Percentiles rank a stretch among this genome's conserved stretches.
Conservation (phyloP, 2,113 vertebrate species). For the Salvelinus sp. region DNA sequence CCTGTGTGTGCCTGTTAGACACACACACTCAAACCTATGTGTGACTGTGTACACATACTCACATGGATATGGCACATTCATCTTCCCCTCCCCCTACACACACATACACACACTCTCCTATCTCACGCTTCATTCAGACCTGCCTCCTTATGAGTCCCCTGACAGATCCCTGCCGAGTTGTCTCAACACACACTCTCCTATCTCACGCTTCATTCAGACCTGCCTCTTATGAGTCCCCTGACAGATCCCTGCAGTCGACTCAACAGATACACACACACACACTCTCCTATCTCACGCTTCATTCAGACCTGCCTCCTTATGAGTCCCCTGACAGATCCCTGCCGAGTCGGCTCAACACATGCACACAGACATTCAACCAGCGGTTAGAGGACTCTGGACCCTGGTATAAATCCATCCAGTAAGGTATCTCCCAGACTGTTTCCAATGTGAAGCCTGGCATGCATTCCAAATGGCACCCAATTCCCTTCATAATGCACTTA, state of each 20-base stretch:
- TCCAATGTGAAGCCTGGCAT: slow-evolving; percentile 60
- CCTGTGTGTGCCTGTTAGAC: background rate
- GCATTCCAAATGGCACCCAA: slow-evolving; percentile 6
- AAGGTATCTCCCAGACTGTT: slow-evolving; percentile 65
- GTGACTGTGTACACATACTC: slow-evolving; percentile 9
- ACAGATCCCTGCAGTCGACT: slow-evolving; percentile 57
- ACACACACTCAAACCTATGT: background rate
- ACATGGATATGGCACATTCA: background rate
- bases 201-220: slow-evolving; percentile 73
- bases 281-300: slow-evolving; percentile 65
- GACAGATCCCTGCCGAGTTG: too few relatives aligned
- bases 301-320: slow-evolving; percentile 73
- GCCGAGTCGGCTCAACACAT: slow-evolving; percentile 65
- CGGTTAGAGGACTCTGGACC: slow-evolving; percentile 44
- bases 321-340: slow-evolving; percentile 68
- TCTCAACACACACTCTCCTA: slow-evolving; percentile 41
- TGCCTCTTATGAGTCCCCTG: slow-evolving; percentile 73
- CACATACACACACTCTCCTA: slow-evolving; percentile 58
- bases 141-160: too few relatives aligned
- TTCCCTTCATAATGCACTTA: too few relatives aligned
- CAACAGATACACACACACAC: slow-evolving; percentile 67
- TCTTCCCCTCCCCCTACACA: slow-evolving; percentile 1
- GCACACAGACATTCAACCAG: slow-evolving; percentile 74
- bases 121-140: background rate
- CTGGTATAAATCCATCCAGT: slow-evolving; percentile 68